These are phyloP conservation scores for Acrobeloides nanus DNA, from an alignment of 2,888 invertebrate genomes.

Conservation along the genomic window DNA sequence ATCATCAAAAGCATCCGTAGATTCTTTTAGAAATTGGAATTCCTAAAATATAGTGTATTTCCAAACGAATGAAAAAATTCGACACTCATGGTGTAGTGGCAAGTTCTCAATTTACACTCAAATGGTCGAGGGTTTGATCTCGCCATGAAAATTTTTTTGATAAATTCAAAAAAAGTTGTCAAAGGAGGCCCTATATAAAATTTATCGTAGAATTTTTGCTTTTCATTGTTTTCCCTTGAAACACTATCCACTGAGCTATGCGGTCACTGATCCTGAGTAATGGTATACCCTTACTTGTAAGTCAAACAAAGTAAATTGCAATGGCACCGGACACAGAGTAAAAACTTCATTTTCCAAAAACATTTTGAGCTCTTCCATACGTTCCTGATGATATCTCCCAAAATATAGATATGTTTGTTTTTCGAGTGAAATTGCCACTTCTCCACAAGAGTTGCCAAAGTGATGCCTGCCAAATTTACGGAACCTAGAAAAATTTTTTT, in stretches of 20 bases:
- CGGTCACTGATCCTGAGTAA: background rate
- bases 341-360: constrained; percentile 50
- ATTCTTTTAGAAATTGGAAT: constrained; percentile 37
- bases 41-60: constrained; percentile 31
- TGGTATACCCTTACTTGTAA: constrained; percentile 35
- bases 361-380: constrained; percentile 46
- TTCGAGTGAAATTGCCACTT: constrained; percentile 30
- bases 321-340: constrained; percentile 44
- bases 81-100: too few species aligned
- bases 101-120: background rate
- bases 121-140: too few species aligned
- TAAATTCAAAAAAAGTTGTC: too few species aligned
- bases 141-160: too few species aligned
- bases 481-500: constrained; percentile 23
- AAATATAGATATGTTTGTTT: constrained; percentile 32
- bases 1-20: constrained; percentile 26
- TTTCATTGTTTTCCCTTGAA: too few species aligned
- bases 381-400: constrained; percentile 31
- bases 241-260: too few species aligned
- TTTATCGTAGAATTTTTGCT: too few species aligned
- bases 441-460: constrained; percentile 27
- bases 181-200: too few species aligned
- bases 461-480: constrained; percentile 36
- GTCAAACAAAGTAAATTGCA: constrained; percentile 48
- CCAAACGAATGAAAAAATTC: too few species aligned